Conservation (phyloP, 2,888 invertebrate species). For the Elmis aenea region DNA sequence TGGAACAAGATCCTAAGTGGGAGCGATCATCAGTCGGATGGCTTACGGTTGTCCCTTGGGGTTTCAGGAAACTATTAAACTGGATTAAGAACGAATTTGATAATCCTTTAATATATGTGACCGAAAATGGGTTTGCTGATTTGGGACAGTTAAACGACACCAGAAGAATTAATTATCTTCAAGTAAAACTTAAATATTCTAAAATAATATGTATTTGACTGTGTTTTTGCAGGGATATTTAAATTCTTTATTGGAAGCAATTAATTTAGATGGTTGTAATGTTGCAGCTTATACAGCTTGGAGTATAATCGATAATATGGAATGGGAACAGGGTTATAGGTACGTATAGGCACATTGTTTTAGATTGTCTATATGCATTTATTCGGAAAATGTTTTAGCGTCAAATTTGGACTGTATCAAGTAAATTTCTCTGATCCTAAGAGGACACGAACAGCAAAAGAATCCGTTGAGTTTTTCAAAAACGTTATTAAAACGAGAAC, state of each 20-base stretch:
- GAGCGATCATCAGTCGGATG: conserved; percentile 49
- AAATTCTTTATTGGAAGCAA: conserved; percentile 46
- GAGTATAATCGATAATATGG: conserved; percentile 78
- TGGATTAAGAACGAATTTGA: conserved; percentile 44
- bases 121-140: conserved; percentile 59
- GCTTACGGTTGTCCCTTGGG: conserved; percentile 57
- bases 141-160: conserved; percentile 48
- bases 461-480: conserved; percentile 55
- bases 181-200: conserved; percentile 22
- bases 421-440: conserved; percentile 60
- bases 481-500: conserved; percentile 46
- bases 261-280: conserved; percentile 53
- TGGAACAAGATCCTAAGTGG: conserved; percentile 49
- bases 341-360: conserved; percentile 48
- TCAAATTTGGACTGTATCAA: conserved; percentile 63
- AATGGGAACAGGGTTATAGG: conserved; percentile 73
- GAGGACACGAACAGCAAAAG: conserved; percentile 58
- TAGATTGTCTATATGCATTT: background rate
- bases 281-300: conserved; percentile 68
- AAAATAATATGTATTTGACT: background rate
- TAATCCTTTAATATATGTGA: conserved; percentile 54
- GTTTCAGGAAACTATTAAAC: conserved; percentile 53
- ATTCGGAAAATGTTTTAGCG: conserved; percentile 45
- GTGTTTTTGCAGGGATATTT: conserved; percentile 44
- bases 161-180: conserved; percentile 45